These are phyloP conservation scores for Coluber constrictor DNA, from an alignment of 2,797 vertebrate species.

Conservation along the genomic window DNA sequence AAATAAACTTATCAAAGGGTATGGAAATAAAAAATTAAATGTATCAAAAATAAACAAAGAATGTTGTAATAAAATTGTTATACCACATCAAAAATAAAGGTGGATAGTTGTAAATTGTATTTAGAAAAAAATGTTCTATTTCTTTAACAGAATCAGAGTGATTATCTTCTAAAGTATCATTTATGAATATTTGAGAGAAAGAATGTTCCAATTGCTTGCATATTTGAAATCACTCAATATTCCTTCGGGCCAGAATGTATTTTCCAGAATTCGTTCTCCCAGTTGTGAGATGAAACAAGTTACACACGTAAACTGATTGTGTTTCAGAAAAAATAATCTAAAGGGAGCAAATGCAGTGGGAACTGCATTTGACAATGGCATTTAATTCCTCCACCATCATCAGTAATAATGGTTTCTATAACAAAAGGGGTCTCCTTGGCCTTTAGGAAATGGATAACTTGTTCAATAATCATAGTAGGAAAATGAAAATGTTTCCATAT, in stretches of 20 bases:
- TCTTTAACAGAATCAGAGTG: not conserved
- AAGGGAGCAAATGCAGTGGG: not conserved
- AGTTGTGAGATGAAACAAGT: not conserved
- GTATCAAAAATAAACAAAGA: not conserved
- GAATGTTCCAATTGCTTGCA: not conserved
- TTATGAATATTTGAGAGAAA: not conserved
- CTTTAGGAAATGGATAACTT: not conserved
- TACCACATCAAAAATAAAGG: not conserved
- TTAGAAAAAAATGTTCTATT: not conserved
- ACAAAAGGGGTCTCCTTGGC: not conserved
- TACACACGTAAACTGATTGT: not conserved
- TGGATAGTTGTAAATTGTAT: not conserved
- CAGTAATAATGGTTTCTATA: not conserved
- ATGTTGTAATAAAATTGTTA: not conserved
- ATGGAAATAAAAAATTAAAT: not conserved
- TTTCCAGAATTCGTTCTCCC: not conserved
- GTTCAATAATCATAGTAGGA: not conserved
- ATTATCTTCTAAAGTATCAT: not conserved
- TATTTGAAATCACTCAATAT: not conserved
- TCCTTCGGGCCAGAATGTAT: not conserved
- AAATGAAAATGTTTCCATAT: not conserved
- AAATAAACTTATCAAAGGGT: not conserved
- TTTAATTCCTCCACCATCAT: not conserved
- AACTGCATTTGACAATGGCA: not conserved
- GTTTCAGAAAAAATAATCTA: not conserved